Conservation (phyloP, 2,888 invertebrate genomes). For the Yponomeuta malinellus region DNA sequence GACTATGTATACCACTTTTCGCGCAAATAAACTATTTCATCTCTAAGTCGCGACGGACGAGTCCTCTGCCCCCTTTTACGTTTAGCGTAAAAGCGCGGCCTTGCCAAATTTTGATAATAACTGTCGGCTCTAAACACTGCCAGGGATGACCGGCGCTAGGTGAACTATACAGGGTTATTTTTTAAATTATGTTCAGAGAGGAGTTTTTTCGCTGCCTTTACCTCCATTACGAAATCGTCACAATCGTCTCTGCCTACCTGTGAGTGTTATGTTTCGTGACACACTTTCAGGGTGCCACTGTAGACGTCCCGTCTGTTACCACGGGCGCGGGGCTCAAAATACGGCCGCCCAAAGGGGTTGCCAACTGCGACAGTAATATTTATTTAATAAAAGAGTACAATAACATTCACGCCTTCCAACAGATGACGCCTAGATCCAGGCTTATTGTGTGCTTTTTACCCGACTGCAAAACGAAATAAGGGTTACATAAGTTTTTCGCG, state of each 20-base stretch:
- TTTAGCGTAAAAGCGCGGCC: constrained; percentile 2
- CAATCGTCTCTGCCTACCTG: too few species aligned
- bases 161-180: too few species aligned
- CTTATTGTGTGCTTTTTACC: neutral
- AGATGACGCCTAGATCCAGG: constrained; percentile 6
- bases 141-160: neutral
- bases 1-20: too few species aligned
- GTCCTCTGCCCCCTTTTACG: neutral
- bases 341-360: constrained; percentile 4
- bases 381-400: constrained; percentile 10
- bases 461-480: too few species aligned
- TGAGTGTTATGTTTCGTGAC: neutral
- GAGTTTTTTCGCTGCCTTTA: too few species aligned
- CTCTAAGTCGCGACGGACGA: neutral
- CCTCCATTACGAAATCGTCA: too few species aligned
- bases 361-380: constrained; percentile 12
- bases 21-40: too few species aligned
- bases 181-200: too few species aligned
- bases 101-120: constrained; percentile 17
- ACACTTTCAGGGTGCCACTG: neutral
- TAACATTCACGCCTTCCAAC: neutral
- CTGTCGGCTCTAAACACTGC: constrained; percentile 7
- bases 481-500: too few species aligned
- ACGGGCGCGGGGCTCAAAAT: neutral
- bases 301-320: neutral